Conservation (phyloP, 2,888 invertebrate genomes). For the Homarus gammarus region DNA sequence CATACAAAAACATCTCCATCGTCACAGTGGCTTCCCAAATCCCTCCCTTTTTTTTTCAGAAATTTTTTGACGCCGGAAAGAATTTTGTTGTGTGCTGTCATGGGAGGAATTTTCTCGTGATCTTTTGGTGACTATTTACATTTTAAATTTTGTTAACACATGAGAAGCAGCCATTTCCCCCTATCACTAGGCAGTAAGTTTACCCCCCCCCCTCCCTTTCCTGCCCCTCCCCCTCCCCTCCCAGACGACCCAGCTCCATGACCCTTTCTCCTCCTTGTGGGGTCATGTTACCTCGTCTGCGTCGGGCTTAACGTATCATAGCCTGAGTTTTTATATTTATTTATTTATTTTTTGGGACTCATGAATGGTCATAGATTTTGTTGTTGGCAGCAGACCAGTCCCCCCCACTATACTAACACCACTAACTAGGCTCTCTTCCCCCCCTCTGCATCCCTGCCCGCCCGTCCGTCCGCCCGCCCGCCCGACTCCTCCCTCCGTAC, state of each 20-base stretch:
- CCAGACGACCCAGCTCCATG: not conserved
- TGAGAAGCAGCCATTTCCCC: not conserved
- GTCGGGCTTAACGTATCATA: not conserved
- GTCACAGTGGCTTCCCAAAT: no score
- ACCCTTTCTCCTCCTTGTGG: not conserved
- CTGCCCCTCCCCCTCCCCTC: not conserved
- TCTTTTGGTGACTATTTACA: not conserved
- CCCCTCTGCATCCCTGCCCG: not conserved
- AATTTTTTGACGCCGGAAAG: not conserved
- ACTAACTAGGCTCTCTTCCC: slow-evolving; percentile 12
- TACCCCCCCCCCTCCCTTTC: not conserved
- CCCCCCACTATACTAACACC: not conserved
- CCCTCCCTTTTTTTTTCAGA: slow-evolving; percentile 3
- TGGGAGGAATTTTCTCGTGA: not conserved
- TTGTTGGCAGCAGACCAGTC: not conserved
- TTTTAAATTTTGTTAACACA: not conserved
- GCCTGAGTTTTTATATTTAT: not conserved
- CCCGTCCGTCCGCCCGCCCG: not conserved
- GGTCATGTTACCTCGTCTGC: not conserved
- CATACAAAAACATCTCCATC: no score
- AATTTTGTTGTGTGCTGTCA: not conserved
- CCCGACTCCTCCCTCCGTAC: not conserved
- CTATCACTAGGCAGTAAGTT: not conserved
- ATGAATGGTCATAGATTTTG: not conserved
- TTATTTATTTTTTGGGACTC: no score